These are phyloP conservation scores for Leptinotarsa juncta DNA, from an alignment of 2,888 invertebrate species.

Conservation along the genomic window DNA sequence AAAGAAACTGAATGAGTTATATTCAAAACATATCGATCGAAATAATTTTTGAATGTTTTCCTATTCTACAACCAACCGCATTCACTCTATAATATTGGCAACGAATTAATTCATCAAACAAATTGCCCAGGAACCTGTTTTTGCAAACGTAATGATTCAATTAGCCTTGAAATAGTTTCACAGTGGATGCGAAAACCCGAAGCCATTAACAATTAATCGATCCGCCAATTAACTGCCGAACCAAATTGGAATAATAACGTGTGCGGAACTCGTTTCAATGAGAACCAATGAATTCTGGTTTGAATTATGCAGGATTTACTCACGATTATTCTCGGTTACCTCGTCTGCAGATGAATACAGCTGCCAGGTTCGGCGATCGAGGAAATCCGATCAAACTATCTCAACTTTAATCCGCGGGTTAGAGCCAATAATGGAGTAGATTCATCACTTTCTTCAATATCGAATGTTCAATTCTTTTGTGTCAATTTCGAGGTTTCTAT, in stretches of 20 bases:
- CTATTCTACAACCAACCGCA: neutral
- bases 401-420: neutral
- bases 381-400: neutral
- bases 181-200: constrained; percentile 36
- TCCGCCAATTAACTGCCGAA: constrained; percentile 27
- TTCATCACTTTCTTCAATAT: too few relatives aligned
- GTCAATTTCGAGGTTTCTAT: too few relatives aligned
- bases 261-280: constrained; percentile 2
- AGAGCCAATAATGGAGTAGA: neutral
- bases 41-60: neutral
- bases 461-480: too few relatives aligned
- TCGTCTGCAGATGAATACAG: neutral
- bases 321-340: constrained; percentile 3
- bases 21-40: too few relatives aligned
- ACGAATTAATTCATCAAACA: constrained; percentile 24
- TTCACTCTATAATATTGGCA: neutral
- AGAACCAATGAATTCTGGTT: neutral
- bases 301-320: constrained; percentile 12
- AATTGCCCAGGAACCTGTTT: constrained; percentile 31
- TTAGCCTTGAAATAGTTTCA: constrained; percentile 40
- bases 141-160: constrained; percentile 33
- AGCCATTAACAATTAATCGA: constrained; percentile 40
- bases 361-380: neutral
- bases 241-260: constrained; percentile 10
- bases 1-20: too few relatives aligned